Conservation (phyloP, 2,113 vertebrate genomes). For the Anser brachyrhynchus region DNA sequence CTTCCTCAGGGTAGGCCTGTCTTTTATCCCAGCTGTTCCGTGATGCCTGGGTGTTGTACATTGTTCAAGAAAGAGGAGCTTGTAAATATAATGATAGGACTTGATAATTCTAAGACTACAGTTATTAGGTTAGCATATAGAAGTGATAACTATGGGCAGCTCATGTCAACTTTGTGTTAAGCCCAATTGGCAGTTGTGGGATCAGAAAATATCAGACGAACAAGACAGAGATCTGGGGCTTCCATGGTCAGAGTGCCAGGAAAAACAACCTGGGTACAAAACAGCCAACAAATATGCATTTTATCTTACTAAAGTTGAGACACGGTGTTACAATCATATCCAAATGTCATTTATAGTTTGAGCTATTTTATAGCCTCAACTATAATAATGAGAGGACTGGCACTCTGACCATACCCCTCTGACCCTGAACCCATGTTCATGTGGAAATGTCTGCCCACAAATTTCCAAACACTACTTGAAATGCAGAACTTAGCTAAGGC, state of each 20-base stretch:
- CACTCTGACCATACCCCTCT: background rate
- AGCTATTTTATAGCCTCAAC: background rate
- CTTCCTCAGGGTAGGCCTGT: too few species aligned
- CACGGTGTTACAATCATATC: background rate
- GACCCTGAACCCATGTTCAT: background rate
- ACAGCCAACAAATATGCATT: background rate
- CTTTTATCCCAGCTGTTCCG: background rate
- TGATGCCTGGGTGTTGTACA: fast-evolving
- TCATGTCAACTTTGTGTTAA: background rate
- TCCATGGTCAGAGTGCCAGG: background rate
- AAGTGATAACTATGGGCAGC: background rate
- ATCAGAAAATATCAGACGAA: background rate
- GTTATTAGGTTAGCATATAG: background rate
- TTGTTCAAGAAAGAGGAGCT: background rate
- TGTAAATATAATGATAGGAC: background rate
- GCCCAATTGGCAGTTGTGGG: fast-evolving
- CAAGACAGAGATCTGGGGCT: background rate
- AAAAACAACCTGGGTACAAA: background rate
- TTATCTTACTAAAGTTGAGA: background rate
- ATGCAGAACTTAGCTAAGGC: background rate
- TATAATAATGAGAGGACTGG: background rate
- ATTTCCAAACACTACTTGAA: background rate
- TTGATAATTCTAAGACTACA: background rate
- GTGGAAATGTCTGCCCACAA: background rate
- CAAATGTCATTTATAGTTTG: background rate